Conservation (phyloP, 2,797 vertebrate species). For the Argya squamiceps region DNA sequence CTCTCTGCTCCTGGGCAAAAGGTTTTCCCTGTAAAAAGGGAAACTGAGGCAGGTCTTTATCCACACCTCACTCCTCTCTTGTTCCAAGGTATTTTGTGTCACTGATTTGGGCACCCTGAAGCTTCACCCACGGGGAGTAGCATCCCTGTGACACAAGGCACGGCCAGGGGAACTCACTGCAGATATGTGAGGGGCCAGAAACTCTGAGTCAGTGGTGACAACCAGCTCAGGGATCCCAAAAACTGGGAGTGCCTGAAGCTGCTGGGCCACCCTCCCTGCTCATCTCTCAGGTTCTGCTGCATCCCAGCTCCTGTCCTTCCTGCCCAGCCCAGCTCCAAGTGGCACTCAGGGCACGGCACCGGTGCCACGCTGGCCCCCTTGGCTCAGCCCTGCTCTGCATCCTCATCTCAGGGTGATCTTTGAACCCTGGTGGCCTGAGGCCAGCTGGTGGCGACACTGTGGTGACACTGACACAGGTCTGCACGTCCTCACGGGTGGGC, state of each 20-base stretch:
- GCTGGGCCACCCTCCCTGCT: background rate
- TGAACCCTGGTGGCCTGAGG: background rate
- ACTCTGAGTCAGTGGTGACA: background rate
- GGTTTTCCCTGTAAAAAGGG: background rate
- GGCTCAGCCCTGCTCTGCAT: background rate
- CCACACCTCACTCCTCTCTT: background rate
- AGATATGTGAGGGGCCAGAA: background rate
- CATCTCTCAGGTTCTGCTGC: background rate
- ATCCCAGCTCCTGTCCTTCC: background rate
- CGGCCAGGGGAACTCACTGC: accelerated
- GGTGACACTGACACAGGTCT: background rate
- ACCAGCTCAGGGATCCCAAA: accelerated
- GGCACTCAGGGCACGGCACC: background rate
- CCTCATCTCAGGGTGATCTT: background rate
- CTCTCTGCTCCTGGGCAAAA: background rate
- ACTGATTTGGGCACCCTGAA: background rate
- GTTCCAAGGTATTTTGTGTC: background rate
- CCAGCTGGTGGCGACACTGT: background rate
- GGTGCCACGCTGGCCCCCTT: background rate
- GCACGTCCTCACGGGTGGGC: accelerated
- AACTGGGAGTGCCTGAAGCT: background rate
- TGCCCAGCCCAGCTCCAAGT: background rate
- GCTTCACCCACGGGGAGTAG: background rate
- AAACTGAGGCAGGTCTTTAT: background rate
- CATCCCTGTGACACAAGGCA: background rate